Evolutionary conservation across 2,888 invertebrate species (phyloP), one percentile per base, ranked within the genome.

Genomic region (Biston betularia): DNA sequence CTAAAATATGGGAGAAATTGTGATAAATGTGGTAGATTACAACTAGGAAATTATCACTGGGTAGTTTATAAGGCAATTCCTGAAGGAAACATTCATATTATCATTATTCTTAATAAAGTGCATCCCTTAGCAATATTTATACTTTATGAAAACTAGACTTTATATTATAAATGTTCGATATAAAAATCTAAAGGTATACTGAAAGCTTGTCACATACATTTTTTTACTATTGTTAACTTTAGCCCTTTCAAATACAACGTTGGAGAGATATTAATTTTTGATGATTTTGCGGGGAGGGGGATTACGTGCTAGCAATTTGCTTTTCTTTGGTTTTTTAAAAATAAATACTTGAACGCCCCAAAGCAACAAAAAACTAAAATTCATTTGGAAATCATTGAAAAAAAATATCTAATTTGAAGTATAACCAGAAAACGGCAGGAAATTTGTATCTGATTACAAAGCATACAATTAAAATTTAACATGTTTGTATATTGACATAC

Each of bases 51-150:
- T 65, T 62, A 74, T 71, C 71, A 74, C 74, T 69, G 72, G 71
- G 62, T 59, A 68, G 49, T 53, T 45, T 63, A 53, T 74, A 75
- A 73, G 72, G 71, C 71, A 73, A 73, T 73, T 69, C 71, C 73
- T 70, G 70, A 57, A 69, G 71, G 69, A 71, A 68, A 69, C 49
- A 46, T 72, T 55, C 46, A 62, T 52, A 70, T 58, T 65, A 56
- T 60, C n/a, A 65, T 63, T 49, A 60, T 67, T 57, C 48, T 48
- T 40, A 38, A 53, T 33, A 50, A 24, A 60, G 67, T 69, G 71
- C 73, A 72, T 71, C 65, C 55, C 69, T 73, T 64, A 72, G 70
- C 56, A 50, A 60, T 62, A 53, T 46, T 33, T 8, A 45, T 9
- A 44, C 24, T n/a, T 42, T 42, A 42, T 7, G 24, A 35, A 56